Evolutionary conservation across 2,888 invertebrate species (phyloP).

Genomic region (Selenia dentaria): DNA sequence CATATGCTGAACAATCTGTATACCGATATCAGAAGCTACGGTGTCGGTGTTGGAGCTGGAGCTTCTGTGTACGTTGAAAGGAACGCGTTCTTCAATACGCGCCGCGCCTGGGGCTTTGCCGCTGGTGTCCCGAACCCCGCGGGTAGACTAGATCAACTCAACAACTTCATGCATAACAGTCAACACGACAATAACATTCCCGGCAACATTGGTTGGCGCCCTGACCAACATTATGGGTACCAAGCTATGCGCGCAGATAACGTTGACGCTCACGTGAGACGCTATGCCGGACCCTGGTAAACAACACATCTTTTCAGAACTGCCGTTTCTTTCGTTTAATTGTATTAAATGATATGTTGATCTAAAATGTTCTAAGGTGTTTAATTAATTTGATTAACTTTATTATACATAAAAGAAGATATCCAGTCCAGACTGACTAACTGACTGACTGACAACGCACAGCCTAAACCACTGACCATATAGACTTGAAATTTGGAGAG

Average conservation of each 20-base stretch:
- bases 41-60: constrained; percentile 9
- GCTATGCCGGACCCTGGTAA: neutral
- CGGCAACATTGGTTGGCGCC: constrained; percentile 3
- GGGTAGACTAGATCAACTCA: constrained; percentile 8
- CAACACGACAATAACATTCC: constrained; percentile 3
- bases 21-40: constrained; percentile 15
- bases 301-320: no score
- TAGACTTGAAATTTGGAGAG: no score
- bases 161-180: constrained; percentile 17
- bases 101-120: constrained; percentile 15
- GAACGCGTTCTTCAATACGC: constrained; percentile 15
- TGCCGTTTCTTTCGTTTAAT: no score
- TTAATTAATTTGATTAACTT: no score
- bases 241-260: neutral
- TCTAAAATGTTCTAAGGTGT: no score
- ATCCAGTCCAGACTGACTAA: no score
- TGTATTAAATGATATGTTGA: no score
- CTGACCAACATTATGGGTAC: constrained; percentile 8
- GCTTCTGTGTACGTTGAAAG: constrained; percentile 15
- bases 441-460: no score
- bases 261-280: neutral
- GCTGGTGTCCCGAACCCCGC: constrained; percentile 3
- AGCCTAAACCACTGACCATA: no score
- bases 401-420: no score
- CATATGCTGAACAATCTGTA: constrained; percentile 22